Evolutionary conservation across 1,140 invertebrate species (phyloP).

Genomic region (Probaryconus sp.): DNA sequence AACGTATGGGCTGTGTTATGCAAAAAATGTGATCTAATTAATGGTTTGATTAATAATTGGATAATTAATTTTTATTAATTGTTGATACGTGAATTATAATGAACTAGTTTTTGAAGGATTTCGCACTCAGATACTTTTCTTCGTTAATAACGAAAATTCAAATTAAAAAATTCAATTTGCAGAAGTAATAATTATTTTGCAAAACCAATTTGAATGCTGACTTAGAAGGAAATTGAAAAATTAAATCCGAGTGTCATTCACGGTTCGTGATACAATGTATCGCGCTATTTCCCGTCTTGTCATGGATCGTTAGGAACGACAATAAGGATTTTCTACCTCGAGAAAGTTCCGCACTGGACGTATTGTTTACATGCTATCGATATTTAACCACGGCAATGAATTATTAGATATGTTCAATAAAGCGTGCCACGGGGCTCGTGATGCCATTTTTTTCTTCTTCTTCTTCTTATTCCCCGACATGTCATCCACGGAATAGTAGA

Average conservation of each 20-base stretch:
- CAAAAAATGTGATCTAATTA: too few species aligned
- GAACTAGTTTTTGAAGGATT: too few species aligned
- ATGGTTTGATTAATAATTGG: too few species aligned
- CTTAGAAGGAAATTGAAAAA: slow-evolving; percentile 18
- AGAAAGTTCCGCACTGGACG: slow-evolving; percentile 52
- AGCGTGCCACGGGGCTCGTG: slow-evolving; percentile 30
- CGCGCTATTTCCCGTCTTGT: slow-evolving; percentile 57
- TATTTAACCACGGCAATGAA: slow-evolving; percentile 51
- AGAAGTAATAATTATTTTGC: too few species aligned
- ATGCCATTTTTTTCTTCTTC: slow-evolving; percentile 4
- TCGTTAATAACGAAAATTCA: too few species aligned
- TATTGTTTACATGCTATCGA: slow-evolving; percentile 55
- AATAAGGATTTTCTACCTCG: slow-evolving; percentile 53
- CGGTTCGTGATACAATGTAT: slow-evolving; percentile 50
- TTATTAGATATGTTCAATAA: slow-evolving; percentile 58
- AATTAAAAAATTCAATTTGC: too few species aligned
- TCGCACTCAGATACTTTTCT: too few species aligned
- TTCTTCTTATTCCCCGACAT: slow-evolving; percentile 7
- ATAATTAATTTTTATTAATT: too few species aligned
- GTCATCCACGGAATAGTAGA: slow-evolving; percentile 20
- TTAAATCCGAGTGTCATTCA: slow-evolving; percentile 54
- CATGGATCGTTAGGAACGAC: slow-evolving; percentile 53
- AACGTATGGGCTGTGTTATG: too few species aligned
- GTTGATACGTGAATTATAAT: too few species aligned
- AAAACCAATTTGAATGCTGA: slow-evolving; percentile 1